Percentiles rank a stretch among this genome's conserved stretches.
Conservation (phyloP, 2,888 invertebrate species). For the Tridacna crocea region DNA sequence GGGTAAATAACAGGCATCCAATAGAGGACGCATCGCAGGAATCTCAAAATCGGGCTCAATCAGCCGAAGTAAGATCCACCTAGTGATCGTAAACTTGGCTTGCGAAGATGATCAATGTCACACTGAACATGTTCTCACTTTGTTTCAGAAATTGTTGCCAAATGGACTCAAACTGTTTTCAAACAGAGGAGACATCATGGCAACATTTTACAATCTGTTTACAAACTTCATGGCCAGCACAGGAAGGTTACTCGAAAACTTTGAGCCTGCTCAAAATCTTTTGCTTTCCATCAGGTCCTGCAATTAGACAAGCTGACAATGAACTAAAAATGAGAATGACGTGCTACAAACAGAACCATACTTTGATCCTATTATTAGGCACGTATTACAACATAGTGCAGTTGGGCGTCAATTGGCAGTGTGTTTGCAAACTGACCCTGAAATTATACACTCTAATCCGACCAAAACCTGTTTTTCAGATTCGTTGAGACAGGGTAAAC, state of each 20-base stretch:
- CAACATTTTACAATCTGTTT: neutral
- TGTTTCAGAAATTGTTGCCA: constrained; percentile 4
- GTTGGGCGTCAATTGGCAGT: no score
- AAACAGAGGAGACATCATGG: constrained; percentile 4
- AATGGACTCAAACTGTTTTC: neutral
- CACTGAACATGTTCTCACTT: constrained; percentile 3
- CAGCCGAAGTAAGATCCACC: no score
- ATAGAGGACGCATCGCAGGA: no score
- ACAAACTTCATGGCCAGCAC: neutral
- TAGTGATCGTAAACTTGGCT: no score
- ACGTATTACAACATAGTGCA: no score
- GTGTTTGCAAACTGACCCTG: no score
- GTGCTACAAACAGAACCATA: neutral
- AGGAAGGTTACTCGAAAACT: neutral
- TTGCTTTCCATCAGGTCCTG: neutral
- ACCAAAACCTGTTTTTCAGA: no score
- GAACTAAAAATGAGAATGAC: neutral
- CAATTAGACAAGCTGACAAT: neutral
- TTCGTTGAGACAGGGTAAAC: no score
- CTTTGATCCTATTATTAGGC: neutral
- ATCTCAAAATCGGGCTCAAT: no score
- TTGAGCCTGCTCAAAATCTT: no score
- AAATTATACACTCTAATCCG: no score
- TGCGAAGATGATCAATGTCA: neutral
- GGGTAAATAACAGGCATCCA: no score